phyloP scores from a whole-genome alignment of 2,888 invertebrate species.

The Drosophila leonis region DNA sequence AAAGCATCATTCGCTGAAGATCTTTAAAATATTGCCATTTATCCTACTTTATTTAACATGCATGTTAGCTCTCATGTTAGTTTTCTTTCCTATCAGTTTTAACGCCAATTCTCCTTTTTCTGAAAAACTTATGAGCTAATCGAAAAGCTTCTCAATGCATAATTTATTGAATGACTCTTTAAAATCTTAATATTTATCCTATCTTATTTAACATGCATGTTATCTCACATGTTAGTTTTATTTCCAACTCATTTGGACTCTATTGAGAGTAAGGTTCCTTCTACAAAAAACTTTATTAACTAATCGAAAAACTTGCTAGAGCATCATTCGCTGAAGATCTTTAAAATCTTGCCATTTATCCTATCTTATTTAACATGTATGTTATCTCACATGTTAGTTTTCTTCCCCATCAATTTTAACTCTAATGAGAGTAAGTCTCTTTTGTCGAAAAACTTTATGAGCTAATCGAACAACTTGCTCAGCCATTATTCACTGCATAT shows the following conservation, averaged over 20 bases:
- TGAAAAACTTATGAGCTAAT: too few species aligned
- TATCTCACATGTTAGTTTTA: background rate
- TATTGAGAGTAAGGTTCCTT: background rate
- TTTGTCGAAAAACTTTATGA: background rate
- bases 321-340: background rate
- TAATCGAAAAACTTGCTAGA: too few species aligned
- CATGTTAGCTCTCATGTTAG: too few species aligned
- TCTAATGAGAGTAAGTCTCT: background rate
- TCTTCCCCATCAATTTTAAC: background rate
- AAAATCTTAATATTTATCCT: too few species aligned
- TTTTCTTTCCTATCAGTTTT: too few species aligned
- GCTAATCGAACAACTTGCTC: background rate
- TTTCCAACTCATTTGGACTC: background rate
- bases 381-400: background rate
- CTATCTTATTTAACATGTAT: background rate
- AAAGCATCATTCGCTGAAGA: fast-evolving
- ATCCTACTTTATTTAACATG: background rate
- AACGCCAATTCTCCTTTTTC: too few species aligned
- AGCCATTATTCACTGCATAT: background rate
- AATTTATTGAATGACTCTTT: too few species aligned
- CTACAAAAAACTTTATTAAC: background rate
- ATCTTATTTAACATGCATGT: background rate
- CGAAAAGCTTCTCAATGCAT: too few species aligned
- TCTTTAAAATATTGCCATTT: background rate
- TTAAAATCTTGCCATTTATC: background rate